Evolutionary conservation across 2,113 vertebrate species (phyloP), one percentile per base, ranked within the genome.

Genomic region (Lepidothrix coronata): DNA sequence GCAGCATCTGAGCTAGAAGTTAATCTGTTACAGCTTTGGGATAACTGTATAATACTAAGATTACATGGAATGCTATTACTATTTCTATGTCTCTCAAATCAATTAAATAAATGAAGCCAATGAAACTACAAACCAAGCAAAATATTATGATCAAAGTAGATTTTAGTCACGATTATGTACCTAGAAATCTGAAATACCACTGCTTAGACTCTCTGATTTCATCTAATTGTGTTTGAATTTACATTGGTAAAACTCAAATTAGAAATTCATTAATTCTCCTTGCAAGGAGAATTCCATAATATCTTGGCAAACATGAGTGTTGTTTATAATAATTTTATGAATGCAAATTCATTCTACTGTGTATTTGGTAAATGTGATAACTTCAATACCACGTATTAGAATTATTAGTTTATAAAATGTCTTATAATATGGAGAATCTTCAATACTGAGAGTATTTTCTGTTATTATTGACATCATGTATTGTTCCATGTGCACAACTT

Each of bases 91-190:
- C 14, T 6, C 20, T 62, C 44, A 61, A 87, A 65, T 57, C 44
- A 92, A 65, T 91, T 83, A 65, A 76, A 77, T 57, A 78, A 91
- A 80, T 77, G 8, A 94, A 91, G 51, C n/a, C 22, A 87, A 74
- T 68, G 58, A 84, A 94, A 54, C 23, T 27, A 49, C 14, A 74
- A 73, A 43, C 46, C 51, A 89, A 66, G 58, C 46, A 87, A 81
- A 91, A 23, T 21, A 24, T 84, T 72, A 92, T 57, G 4, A 52
- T 52, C 70, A 44, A 33, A 66, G 33, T 18, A 91, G 67, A 86
- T 68, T 95, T 87, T 71, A 78, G 44, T 67, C 24, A 35, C 17
- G 37, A 72, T 68, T 67, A 51, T 15, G 1, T 39, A 66, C 39
- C 55, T 4, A 72, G 35, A 85, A 70, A 22, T 73, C 54, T 27